A percentile compares a stretch with the other conserved stretches of the same genome.
phyloP scores from a whole-genome alignment of 2,888 invertebrate species.

The Gymnocheta viridis region DNA sequence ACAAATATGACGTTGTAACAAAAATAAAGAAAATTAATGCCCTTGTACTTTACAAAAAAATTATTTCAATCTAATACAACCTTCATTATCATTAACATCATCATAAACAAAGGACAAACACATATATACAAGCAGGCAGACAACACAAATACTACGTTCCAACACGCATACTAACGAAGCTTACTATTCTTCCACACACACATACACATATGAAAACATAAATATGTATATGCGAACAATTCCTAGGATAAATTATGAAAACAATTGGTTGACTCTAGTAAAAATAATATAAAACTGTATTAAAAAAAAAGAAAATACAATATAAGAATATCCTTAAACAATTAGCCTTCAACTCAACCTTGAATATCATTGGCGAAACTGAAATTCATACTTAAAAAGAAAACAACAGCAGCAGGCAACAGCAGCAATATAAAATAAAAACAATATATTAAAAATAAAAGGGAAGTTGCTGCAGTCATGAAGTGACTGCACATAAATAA shows the following conservation, averaged over 20 bases:
- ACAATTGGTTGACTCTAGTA: constrained; percentile 55
- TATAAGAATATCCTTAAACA: constrained; percentile 41
- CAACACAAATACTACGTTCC: neutral
- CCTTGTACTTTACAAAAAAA: constrained; percentile 40
- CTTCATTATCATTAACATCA: constrained; percentile 46
- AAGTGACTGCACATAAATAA: neutral
- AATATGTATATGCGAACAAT: neutral
- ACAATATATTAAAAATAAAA: neutral
- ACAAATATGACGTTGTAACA: constrained; percentile 6
- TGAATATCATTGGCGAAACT: constrained; percentile 65
- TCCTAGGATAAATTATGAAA: constrained; percentile 54
- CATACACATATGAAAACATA: neutral
- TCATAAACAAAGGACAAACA: constrained; percentile 36
- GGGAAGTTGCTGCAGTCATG: constrained; percentile 20
- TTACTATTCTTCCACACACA: neutral
- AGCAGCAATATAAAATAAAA: neutral
- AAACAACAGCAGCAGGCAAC: neutral
- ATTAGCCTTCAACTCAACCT: constrained; percentile 71
- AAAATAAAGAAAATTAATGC: constrained; percentile 16
- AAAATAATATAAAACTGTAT: constrained; percentile 35
- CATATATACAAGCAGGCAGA: neutral
- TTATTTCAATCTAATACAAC: constrained; percentile 6
- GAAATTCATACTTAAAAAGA: constrained; percentile 24
- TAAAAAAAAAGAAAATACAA: constrained; percentile 12
- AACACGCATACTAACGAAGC: neutral